Conservation (phyloP, 2,888 invertebrate genomes). For the Lissocephala sabroskyi region DNA sequence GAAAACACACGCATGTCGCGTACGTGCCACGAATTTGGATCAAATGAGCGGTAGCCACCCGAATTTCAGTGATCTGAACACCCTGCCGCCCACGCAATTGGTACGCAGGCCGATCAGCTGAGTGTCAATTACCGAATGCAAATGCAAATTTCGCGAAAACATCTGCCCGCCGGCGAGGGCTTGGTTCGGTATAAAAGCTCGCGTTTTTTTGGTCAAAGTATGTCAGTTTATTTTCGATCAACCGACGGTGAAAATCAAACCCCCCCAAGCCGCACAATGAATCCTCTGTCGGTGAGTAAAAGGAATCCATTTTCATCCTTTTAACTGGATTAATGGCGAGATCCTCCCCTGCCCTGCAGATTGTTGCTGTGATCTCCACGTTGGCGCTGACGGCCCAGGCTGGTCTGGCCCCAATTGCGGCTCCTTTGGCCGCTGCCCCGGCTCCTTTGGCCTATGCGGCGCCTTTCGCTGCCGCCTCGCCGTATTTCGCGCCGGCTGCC, state of each 20-base stretch:
- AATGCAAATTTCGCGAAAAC: slow-evolving; percentile 50
- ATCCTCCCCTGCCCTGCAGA: slow-evolving; percentile 36
- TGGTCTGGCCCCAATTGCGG: slow-evolving; percentile 58
- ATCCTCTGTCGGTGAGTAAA: slow-evolving; percentile 72
- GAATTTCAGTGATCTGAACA: slow-evolving; percentile 10
- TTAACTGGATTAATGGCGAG: neutral
- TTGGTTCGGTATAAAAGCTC: slow-evolving; percentile 67
- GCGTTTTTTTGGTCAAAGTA: slow-evolving; percentile 56
- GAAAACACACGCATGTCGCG: slow-evolving; percentile 22
- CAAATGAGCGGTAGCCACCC: slow-evolving; percentile 33
- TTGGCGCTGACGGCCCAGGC: slow-evolving; percentile 69
- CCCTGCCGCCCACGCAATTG: slow-evolving; percentile 21
- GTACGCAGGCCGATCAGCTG: slow-evolving; percentile 35
- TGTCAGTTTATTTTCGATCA: slow-evolving; percentile 73
- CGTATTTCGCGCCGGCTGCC: slow-evolving; percentile 32
- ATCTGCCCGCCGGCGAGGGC: slow-evolving; percentile 21
- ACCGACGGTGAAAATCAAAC: slow-evolving; percentile 70
- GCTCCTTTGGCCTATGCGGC: slow-evolving; percentile 27
- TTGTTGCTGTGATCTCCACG: slow-evolving; percentile 70
- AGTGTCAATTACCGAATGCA: slow-evolving; percentile 32
- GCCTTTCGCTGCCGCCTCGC: slow-evolving; percentile 24
- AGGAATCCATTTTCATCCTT: neutral
- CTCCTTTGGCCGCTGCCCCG: slow-evolving; percentile 46
- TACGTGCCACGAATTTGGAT: slow-evolving; percentile 58
- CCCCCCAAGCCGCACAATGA: slow-evolving; percentile 71